phyloP scores from a whole-genome alignment of 2,888 invertebrate species.

The Acrocyrtus sp. region DNA sequence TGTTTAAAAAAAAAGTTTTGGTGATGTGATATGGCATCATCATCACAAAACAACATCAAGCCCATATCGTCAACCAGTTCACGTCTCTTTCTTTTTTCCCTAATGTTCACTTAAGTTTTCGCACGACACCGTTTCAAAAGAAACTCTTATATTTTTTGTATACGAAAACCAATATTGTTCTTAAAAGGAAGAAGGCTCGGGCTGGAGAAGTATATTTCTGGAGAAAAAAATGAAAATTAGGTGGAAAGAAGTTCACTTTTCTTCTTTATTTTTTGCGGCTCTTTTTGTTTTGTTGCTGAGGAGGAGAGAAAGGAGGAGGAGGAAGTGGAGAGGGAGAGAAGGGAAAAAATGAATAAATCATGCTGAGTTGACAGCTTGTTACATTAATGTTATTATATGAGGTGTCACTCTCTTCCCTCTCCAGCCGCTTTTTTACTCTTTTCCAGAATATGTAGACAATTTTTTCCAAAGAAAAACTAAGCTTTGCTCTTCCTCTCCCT shows the following conservation, averaged over 20 bases:
- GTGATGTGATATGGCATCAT: conserved; percentile 25
- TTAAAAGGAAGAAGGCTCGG: no score
- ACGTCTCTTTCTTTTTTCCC: conserved; percentile 8
- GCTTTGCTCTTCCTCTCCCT: no score
- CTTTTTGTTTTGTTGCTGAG: neutral
- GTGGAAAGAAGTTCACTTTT: neutral
- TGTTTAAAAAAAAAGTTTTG: no score
- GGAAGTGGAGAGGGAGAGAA: conserved; percentile 3
- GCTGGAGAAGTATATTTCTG: no score
- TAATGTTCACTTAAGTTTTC: conserved; percentile 29
- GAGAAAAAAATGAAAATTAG: neutral
- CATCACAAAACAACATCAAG: conserved; percentile 20
- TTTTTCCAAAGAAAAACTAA: no score
- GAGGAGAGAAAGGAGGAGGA: no score
- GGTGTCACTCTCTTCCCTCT: conserved; percentile 69
- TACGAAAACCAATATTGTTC: no score
- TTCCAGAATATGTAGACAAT: no score
- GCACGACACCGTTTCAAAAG: neutral
- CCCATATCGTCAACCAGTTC: neutral
- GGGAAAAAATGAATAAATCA: conserved; percentile 63
- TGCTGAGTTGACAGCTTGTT: conserved; percentile 63
- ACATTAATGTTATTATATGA: conserved; percentile 64
- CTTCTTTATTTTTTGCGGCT: neutral
- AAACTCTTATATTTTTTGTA: no score
- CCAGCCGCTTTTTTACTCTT: neutral